Evolutionary conservation across 2,113 vertebrate species (phyloP).

Genomic region (Passer domesticus): DNA sequence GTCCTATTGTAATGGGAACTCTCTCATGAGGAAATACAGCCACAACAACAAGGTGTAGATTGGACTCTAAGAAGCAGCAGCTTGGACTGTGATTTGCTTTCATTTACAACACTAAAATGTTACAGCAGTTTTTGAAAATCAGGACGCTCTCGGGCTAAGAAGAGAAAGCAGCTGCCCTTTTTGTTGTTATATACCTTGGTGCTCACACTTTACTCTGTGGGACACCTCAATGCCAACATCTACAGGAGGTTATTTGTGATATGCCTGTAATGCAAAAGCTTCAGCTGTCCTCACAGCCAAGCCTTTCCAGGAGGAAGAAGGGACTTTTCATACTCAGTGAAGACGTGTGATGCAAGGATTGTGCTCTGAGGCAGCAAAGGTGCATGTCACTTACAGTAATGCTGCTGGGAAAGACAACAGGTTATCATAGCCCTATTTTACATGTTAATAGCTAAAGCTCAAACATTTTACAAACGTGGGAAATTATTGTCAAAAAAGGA

Average conservation of each 20-base stretch:
- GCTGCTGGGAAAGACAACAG: neutral
- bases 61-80: neutral
- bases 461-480: neutral
- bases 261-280: neutral
- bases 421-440: neutral
- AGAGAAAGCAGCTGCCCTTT: neutral
- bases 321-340: neutral
- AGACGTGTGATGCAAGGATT: neutral
- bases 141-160: neutral
- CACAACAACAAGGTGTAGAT: neutral
- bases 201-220: neutral
- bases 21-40: neutral
- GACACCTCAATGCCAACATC: neutral
- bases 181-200: neutral
- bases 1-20: neutral
- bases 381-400: neutral
- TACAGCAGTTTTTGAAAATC: neutral
- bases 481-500: neutral
- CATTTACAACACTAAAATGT: neutral
- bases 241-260: neutral
- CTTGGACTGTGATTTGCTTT: neutral
- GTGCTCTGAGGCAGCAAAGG: neutral
- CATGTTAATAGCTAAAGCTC: neutral
- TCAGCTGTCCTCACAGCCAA: neutral
- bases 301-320: neutral